A percentile compares a stretch with the other conserved stretches of the same genome.
Evolutionary conservation across 2,797 vertebrate species (phyloP).

Genomic region (Melanotaenia nigrans): DNA sequence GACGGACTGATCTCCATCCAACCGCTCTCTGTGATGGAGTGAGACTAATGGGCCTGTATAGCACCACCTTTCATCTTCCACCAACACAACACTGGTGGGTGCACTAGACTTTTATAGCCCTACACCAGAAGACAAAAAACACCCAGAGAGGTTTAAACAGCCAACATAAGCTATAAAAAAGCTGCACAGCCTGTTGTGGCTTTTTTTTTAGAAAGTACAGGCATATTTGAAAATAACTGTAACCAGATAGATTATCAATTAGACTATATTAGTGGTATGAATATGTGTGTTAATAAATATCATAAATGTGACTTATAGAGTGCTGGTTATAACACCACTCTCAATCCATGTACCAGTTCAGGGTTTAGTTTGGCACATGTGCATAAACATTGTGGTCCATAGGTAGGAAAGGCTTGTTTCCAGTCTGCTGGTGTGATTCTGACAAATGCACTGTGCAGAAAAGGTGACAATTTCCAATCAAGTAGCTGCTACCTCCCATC

Average conservation of each 20-base stretch:
- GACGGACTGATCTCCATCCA: conserved; percentile 25
- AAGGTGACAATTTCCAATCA: conserved; percentile 53
- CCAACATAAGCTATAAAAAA: conserved; percentile 4
- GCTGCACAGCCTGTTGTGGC: background rate
- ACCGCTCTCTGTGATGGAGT: conserved; percentile 28
- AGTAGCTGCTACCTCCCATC: conserved; percentile 44
- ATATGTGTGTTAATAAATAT: conserved; percentile 6
- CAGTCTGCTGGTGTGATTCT: conserved; percentile 41
- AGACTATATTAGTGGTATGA: background rate
- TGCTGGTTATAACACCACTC: conserved; percentile 14
- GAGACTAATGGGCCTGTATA: conserved; percentile 29
- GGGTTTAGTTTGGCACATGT: conserved; percentile 14
- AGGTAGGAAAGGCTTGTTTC: conserved; percentile 21
- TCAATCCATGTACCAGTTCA: conserved; percentile 16
- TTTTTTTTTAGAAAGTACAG: background rate
- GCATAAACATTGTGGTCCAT: conserved; percentile 43
- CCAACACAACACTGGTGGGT: background rate
- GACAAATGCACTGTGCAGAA: conserved; percentile 10
- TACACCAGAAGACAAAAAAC: conserved; percentile 4
- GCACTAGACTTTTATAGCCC: conserved; percentile 2
- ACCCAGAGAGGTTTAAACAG: background rate
- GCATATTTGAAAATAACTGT: background rate
- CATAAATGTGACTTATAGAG: conserved; percentile 9
- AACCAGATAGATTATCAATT: background rate
- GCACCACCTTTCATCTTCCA: conserved; percentile 32